These are phyloP conservation scores for Macaca nemestrina DNA, from an alignment of 2,113 vertebrate species.

Conservation along the genomic window DNA sequence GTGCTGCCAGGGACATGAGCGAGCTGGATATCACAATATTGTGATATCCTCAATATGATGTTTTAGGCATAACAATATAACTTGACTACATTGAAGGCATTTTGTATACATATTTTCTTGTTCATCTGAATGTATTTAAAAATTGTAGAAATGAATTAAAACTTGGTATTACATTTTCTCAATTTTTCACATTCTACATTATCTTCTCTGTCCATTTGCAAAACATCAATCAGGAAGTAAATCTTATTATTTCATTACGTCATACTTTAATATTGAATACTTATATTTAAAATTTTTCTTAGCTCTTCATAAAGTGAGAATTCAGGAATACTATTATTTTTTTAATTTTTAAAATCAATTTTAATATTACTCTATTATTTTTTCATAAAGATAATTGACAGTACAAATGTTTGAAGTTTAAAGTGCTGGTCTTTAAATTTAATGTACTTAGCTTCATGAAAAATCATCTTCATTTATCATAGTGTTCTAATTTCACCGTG, in stretches of 20 bases:
- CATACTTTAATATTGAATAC: neutral
- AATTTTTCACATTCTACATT: neutral
- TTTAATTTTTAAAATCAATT: neutral
- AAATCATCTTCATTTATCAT: neutral
- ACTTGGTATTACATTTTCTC: neutral
- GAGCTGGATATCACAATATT: too few species aligned
- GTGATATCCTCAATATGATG: too few species aligned
- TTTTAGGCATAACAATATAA: too few species aligned
- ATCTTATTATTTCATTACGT: neutral
- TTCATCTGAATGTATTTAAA: neutral
- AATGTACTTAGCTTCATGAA: conserved; percentile 18
- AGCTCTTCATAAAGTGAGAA: neutral
- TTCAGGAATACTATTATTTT: neutral
- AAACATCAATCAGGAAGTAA: neutral
- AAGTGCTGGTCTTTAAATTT: neutral
- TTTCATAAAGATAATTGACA: neutral
- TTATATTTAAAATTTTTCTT: neutral
- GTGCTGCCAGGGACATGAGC: neutral
- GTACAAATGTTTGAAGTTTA: neutral
- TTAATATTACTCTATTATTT: neutral
- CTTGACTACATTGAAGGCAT: too few species aligned
- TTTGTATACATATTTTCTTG: neutral
- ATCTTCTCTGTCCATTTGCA: neutral
- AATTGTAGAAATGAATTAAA: neutral
- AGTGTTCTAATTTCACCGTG: neutral